These are phyloP conservation scores for Emydura subglobosa DNA, from an alignment of 2,113 vertebrate species.

Conservation along the genomic window DNA sequence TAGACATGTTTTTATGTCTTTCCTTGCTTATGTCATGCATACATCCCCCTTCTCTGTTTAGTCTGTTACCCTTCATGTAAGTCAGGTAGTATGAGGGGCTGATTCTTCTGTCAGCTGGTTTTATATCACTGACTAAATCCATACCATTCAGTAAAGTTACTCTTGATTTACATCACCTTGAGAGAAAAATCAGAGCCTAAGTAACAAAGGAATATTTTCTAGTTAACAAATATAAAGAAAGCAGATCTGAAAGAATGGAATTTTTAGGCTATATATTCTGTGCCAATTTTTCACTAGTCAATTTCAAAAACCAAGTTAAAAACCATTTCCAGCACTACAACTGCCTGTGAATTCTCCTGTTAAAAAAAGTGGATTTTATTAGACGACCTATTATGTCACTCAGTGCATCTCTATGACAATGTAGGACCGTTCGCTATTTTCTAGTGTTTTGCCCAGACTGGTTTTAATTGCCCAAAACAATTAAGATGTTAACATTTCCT, in stretches of 20 bases:
- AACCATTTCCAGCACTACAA: neutral
- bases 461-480: neutral
- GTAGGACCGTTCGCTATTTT: neutral
- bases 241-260: slow-evolving; percentile 24
- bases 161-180: slow-evolving; percentile 38
- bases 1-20: slow-evolving; percentile 2
- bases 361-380: neutral
- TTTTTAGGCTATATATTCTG: neutral
- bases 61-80: neutral
- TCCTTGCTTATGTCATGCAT: slow-evolving; percentile 12
- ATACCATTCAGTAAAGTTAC: slow-evolving; percentile 41
- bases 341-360: neutral
- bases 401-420: neutral
- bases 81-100: neutral
- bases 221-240: neutral
- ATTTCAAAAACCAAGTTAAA: neutral
- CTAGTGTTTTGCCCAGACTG: neutral
- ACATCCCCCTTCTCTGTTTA: slow-evolving; percentile 35
- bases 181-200: slow-evolving; percentile 51
- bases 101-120: slow-evolving; percentile 10
- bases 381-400: neutral
- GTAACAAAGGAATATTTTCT: slow-evolving; percentile 14
- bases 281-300: neutral
- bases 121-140: slow-evolving; percentile 51
- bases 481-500: neutral